These are phyloP conservation scores for Phymorhynchus buccinoides DNA, from an alignment of 1,140 invertebrate genomes.

Conservation along the genomic window DNA sequence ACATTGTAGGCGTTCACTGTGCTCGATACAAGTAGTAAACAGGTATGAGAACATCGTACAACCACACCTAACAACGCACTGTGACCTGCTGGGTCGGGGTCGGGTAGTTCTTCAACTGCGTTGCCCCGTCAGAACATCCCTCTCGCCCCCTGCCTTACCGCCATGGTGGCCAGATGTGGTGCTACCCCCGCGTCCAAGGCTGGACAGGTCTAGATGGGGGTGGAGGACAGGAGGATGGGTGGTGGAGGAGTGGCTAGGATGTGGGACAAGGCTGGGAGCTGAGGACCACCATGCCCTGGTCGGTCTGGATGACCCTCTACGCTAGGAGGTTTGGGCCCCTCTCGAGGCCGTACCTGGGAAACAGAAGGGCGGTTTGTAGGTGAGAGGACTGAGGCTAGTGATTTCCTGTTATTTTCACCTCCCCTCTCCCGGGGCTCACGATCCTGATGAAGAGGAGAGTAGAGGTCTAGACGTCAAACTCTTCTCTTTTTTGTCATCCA, in stretches of 20 bases:
- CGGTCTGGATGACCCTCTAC: slow-evolving; percentile 71
- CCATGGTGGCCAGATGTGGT: slow-evolving; percentile 75
- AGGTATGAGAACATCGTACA: too few species aligned
- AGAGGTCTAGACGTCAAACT: too few species aligned
- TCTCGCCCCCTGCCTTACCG: slow-evolving; percentile 75
- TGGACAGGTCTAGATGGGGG: slow-evolving; percentile 73
- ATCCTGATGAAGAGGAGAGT: not conserved
- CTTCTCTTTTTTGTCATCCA: too few species aligned
- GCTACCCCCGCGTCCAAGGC: slow-evolving; percentile 76
- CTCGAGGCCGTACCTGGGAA: too few species aligned
- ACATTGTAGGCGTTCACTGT: too few species aligned
- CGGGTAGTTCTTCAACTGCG: too few species aligned
- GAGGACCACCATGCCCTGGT: slow-evolving; percentile 64
- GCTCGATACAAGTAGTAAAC: too few species aligned
- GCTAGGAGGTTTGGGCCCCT: slow-evolving; percentile 72
- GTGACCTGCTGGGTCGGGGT: too few species aligned
- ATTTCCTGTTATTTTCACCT: slow-evolving; percentile 47
- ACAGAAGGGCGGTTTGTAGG: too few species aligned
- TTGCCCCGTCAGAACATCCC: too few species aligned
- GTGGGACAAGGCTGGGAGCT: slow-evolving; percentile 55
- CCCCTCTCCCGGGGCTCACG: slow-evolving; percentile 50
- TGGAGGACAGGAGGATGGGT: slow-evolving; percentile 61
- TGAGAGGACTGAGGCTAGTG: slow-evolving; percentile 63
- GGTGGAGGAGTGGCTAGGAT: not conserved
- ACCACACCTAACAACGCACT: too few species aligned